Conservation (phyloP, 2,797 vertebrate species). For the Prionace glauca region DNA sequence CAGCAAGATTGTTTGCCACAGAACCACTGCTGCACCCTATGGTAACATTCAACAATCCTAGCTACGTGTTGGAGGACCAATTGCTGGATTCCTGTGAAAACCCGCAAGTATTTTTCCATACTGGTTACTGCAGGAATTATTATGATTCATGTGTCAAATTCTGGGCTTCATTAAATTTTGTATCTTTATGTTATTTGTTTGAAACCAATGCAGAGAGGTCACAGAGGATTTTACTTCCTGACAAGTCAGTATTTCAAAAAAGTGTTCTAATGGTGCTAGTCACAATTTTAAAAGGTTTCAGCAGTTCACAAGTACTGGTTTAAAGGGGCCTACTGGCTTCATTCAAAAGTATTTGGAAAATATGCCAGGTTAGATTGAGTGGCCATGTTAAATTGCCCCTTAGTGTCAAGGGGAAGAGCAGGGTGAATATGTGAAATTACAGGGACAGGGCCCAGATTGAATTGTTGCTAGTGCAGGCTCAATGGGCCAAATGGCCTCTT, state of each 20-base stretch:
- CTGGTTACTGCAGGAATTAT: neutral
- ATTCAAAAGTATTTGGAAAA: neutral
- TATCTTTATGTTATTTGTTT: neutral
- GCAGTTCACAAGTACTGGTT: neutral
- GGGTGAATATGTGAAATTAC: too few species aligned
- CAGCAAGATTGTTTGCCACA: neutral
- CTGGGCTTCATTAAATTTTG: neutral
- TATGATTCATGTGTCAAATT: neutral
- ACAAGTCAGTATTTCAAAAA: neutral
- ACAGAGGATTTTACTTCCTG: neutral
- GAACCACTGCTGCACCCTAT: neutral
- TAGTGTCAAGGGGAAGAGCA: too few species aligned
- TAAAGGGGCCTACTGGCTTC: neutral
- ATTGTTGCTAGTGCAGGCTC: too few species aligned
- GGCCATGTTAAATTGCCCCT: too few species aligned
- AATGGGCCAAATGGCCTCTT: too few species aligned
- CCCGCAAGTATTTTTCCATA: neutral
- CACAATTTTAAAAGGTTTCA: neutral
- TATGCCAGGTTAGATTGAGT: too few species aligned
- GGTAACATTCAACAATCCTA: neutral
- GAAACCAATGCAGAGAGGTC: neutral
- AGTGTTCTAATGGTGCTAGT: neutral
- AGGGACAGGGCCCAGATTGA: too few species aligned
- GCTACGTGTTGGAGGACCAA: neutral
- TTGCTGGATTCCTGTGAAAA: neutral